Evolutionary conservation across 2,113 vertebrate species (phyloP).

Genomic region (Calidris pygmaea): DNA sequence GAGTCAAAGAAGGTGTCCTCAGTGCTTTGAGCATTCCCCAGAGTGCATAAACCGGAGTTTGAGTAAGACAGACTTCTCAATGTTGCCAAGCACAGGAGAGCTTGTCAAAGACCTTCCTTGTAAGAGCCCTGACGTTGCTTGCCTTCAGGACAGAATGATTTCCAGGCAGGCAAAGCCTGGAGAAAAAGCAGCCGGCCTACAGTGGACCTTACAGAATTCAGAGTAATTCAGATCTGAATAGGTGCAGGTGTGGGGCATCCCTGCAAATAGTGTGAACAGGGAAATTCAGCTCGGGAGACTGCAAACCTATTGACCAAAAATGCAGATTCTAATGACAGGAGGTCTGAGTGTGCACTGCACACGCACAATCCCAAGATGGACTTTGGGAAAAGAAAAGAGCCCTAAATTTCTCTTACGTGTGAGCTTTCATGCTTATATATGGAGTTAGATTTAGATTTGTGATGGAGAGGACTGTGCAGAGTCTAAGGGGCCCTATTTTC

Average conservation of each 20-base stretch:
- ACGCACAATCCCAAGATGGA: rapidly evolving
- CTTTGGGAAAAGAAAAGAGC: not conserved
- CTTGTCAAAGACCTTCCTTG: not conserved
- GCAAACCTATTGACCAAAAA: not conserved
- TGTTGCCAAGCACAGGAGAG: not conserved
- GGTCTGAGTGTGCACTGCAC: not conserved
- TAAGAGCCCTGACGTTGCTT: not conserved
- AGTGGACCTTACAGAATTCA: not conserved
- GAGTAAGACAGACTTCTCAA: not conserved
- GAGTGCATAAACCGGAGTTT: not conserved
- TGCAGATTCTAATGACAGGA: not conserved
- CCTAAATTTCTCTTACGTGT: not conserved
- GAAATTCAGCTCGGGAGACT: not conserved
- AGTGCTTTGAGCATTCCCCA: not conserved
- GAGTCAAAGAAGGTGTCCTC: not conserved
- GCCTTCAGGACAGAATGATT: not conserved
- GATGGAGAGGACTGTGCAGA: not conserved
- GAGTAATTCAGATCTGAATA: not conserved
- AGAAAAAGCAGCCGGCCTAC: not conserved
- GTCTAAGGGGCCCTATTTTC: not conserved
- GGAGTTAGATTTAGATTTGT: not conserved
- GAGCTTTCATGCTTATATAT: not conserved
- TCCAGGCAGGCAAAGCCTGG: not conserved
- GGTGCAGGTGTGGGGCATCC: not conserved
- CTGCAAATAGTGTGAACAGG: not conserved